Percentiles rank a stretch among this genome's conserved stretches.
Evolutionary conservation across 2,113 vertebrate genomes (phyloP).

Genomic region (Antennarius striatus): DNA sequence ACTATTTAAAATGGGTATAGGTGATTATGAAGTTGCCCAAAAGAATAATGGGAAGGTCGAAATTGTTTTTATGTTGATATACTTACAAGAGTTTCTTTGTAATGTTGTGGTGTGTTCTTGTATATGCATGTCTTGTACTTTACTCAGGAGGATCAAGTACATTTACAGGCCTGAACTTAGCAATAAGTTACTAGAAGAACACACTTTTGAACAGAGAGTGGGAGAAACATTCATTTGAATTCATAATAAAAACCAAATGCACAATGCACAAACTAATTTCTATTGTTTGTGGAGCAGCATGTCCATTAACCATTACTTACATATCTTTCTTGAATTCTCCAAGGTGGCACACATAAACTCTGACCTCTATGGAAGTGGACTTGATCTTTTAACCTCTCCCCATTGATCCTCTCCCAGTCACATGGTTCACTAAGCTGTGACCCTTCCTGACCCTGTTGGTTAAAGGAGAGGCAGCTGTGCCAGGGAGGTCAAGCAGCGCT

Average conservation of each 20-base stretch:
- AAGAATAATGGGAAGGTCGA: conserved; percentile 26
- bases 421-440: conserved; percentile 64
- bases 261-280: neutral
- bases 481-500: conserved; percentile 56
- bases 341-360: conserved; percentile 18
- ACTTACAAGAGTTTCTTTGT: conserved; percentile 29
- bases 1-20: neutral
- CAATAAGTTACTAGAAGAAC: conserved; percentile 35
- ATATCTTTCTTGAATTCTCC: conserved; percentile 30
- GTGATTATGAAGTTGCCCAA: conserved; percentile 40
- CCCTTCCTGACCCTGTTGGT: conserved; percentile 49
- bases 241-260: conserved; percentile 1
- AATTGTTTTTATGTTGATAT: conserved; percentile 42
- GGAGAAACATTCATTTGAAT: conserved; percentile 4
- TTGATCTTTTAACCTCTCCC: conserved; percentile 65
- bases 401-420: conserved; percentile 57
- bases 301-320: conserved; percentile 22
- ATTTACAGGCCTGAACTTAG: conserved; percentile 31
- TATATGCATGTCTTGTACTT: conserved; percentile 59
- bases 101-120: conserved; percentile 30
- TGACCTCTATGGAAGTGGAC: conserved; percentile 72
- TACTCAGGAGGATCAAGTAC: conserved; percentile 47
- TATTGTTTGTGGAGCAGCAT: conserved; percentile 22
- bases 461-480: conserved; percentile 56
- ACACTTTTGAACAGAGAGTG: conserved; percentile 3